These are phyloP conservation scores for Euproctis similis DNA, from an alignment of 2,888 invertebrate genomes.

Conservation along the genomic window DNA sequence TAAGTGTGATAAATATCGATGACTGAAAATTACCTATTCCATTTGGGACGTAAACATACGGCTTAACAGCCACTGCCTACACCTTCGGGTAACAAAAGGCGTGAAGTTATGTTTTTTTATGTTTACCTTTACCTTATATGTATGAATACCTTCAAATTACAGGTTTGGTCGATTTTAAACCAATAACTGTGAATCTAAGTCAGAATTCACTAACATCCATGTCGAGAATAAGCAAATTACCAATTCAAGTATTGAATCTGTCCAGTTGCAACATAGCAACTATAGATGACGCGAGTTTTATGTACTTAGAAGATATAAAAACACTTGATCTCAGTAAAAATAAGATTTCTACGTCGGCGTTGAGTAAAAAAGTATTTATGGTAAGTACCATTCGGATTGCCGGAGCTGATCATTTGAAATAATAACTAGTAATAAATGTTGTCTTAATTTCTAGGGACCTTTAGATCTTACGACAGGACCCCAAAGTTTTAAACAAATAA, in stretches of 20 bases:
- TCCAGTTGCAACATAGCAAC: constrained; percentile 73
- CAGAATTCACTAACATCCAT: constrained; percentile 46
- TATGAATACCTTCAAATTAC: too few relatives aligned
- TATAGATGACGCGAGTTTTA: constrained; percentile 76
- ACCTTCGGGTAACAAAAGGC: too few relatives aligned
- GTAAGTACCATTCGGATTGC: constrained; percentile 48
- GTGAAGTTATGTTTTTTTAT: too few relatives aligned
- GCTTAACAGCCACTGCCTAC: too few relatives aligned
- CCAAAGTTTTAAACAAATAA: constrained; percentile 67
- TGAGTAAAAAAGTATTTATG: constrained; percentile 76
- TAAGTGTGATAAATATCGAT: too few relatives aligned
- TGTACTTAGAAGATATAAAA: constrained; percentile 70
- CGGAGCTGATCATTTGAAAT: too few relatives aligned
- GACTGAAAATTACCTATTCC: too few relatives aligned
- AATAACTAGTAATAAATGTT: too few relatives aligned
- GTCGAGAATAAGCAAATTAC: constrained; percentile 60
- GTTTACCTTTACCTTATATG: too few relatives aligned
- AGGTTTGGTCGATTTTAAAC: constrained; percentile 28
- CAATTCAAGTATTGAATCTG: constrained; percentile 70
- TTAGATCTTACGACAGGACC: constrained; percentile 43
- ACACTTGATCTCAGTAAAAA: constrained; percentile 81
- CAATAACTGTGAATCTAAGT: constrained; percentile 41
- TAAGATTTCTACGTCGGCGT: constrained; percentile 63
- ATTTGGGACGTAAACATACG: too few relatives aligned
- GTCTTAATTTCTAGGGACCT: constrained; percentile 58